Base-by-base conservation (phyloP, 2,888 invertebrate species). In the Drosophila mulleri region DNA sequence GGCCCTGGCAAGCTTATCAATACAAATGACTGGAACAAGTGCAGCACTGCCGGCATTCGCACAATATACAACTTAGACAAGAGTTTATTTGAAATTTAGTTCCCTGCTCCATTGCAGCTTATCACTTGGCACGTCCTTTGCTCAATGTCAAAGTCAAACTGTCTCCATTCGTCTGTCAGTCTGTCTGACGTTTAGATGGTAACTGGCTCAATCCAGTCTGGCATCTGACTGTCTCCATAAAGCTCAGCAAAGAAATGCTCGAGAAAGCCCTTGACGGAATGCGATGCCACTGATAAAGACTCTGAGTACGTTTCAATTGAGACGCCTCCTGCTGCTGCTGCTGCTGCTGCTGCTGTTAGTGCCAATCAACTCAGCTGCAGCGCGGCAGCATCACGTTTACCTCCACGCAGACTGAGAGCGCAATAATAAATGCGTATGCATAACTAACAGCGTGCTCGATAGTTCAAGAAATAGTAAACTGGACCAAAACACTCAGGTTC, bases 111-210 rank as follows among this genome's bases (percentile, higher is more conserved):
- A 12, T 26, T 45, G 29, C 35, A 54, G 26, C 41, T 58, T 42
- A 56, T 75, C 67, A 79, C 67, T 63, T 64, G 54, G 80, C 89
- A 86, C 83, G 83, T 86, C 75, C 65, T 66, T 60, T 52, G 75
- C 72, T 78, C 75, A 88, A 83, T 83, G 83, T 83, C 83, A 88
- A 86, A 84, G 60, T 76, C 66, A 61, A 83, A 63, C 72, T 72
- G 80, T 74, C 77, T 82, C 67, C 69, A 80, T 68, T 83, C 48
- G 57, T 70, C 63, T 60, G 58, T 61, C 59, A 45, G 20, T 32
- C 35, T 45, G 12, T n/a, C 39, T 18, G 9, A 11, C 5, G 26
- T 12, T 59, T 47, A 37, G 37, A n/a, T 18, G 26, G 52, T 57
- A 66, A 62, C 62, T 67, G 67, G 74, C 81, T 80, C 84, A 87